Base-by-base conservation (phyloP, 1,140 invertebrate species). In the Scaptodrosophila lebanonensis region DNA sequence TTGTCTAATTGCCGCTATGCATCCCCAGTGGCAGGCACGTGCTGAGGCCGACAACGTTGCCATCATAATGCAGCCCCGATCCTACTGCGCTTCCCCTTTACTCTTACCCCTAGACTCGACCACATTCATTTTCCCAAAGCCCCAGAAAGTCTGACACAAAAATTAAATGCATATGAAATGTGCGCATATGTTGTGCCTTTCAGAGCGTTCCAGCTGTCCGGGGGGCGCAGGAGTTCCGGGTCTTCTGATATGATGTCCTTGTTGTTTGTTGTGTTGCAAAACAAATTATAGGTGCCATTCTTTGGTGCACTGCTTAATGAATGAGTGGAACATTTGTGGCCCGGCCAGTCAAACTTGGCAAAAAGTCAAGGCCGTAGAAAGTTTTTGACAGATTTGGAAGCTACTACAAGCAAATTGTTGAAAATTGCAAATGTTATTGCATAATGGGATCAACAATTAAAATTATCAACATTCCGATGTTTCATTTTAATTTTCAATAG, bases 201-300 rank as follows among this genome's bases (percentile, higher is more conserved):
- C 67, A 39, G 16, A 25, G 49, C 35, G 33, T n/a, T 43, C 32
- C 25, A 12, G 9, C 11, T 1, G 25, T 18, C 17, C 12, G 17
- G 22, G 13, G 35, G 18, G 12, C 25, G 36, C 22, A 30, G 38
- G 38, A 33, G 42, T n/a, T n/a, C n/a, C n/a, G n/a, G n/a, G n/a
- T n/a, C n/a, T n/a, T n/a, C n/a, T n/a, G n/a, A n/a, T n/a, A n/a
- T n/a, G n/a, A 25, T 48, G 35, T 50, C 32, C 63, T 48, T 50
- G 40, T 58, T 2, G 38, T 60, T 16, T 22, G 6, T 27, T 22
- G 48, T 82, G 73, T 70, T 69, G 61, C 56, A 75, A 79, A 82
- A 79, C 75, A 79, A 79, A 79, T 79, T 79, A 79, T 76, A 68
- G 66, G 70, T 79, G 75, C 66, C 73, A 66, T 82, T 79, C 62